Evolutionary conservation across 1,140 invertebrate genomes (phyloP).

Genomic region (Calycopis cecrops): DNA sequence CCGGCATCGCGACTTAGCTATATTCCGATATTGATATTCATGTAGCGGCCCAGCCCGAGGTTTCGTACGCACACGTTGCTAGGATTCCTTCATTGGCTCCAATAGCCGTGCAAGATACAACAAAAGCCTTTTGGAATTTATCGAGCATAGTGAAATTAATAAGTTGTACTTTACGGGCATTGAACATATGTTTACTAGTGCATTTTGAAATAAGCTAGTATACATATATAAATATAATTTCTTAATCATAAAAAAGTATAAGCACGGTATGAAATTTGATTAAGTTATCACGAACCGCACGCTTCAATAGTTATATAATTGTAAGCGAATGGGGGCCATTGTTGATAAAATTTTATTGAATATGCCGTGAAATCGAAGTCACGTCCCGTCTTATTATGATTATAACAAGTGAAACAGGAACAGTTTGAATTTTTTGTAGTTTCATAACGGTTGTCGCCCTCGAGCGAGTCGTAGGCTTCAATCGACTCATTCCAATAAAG

Average conservation of each 20-base stretch:
- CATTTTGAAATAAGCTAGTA: too few species aligned
- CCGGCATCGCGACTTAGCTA: conserved; percentile 47
- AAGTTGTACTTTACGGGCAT: too few species aligned
- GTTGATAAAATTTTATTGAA: conserved; percentile 45
- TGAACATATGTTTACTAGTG: too few species aligned
- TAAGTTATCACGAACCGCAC: conserved; percentile 42
- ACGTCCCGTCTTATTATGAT: conserved; percentile 56
- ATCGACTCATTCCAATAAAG: conserved; percentile 13
- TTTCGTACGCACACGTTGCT: conserved; percentile 51
- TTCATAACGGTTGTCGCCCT: conserved; percentile 8
- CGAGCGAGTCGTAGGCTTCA: not conserved
- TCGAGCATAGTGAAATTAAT: too few species aligned
- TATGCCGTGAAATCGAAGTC: conserved; percentile 60
- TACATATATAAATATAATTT: too few species aligned
- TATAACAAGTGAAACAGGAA: conserved; percentile 67
- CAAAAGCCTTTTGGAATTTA: not conserved
- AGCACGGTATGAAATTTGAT: conserved; percentile 29
- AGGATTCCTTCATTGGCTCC: conserved; percentile 44
- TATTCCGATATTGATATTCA: conserved; percentile 70
- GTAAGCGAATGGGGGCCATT: conserved; percentile 41
- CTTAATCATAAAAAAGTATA: conserved; percentile 3
- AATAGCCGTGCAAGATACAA: conserved; percentile 23
- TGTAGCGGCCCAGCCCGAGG: conserved; percentile 47
- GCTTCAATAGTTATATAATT: conserved; percentile 54
- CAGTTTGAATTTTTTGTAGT: conserved; percentile 26